These are phyloP conservation scores for Drosophila parabipectinata DNA, from an alignment of 1,140 invertebrate genomes.

Conservation along the genomic window DNA sequence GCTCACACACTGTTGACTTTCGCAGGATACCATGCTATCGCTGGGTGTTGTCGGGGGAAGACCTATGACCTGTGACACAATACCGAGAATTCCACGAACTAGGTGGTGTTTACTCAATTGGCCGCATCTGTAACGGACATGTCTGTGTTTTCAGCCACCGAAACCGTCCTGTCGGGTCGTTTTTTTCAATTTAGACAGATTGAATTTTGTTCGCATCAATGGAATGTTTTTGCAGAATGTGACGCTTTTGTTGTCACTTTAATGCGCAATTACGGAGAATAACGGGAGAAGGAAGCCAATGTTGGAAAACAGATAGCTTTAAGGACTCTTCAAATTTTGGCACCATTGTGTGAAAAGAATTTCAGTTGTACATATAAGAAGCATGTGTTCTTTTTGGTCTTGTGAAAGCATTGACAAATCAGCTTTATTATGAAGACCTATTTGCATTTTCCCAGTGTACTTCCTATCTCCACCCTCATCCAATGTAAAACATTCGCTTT, in stretches of 20 bases:
- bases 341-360: no score
- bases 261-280: conserved; percentile 30
- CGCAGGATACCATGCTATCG: background rate
- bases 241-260: conserved; percentile 46
- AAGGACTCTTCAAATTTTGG: background rate
- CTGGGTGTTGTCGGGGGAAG: background rate
- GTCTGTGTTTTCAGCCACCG: background rate
- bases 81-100: background rate
- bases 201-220: conserved; percentile 4
- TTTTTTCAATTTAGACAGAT: conserved; percentile 6
- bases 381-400: no score
- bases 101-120: conserved; percentile 1
- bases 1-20: background rate
- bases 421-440: conserved; percentile 4
- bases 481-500: background rate
- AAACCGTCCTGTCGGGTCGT: background rate
- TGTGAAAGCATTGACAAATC: background rate
- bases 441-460: background rate
- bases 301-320: conserved; percentile 5
- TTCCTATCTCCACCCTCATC: background rate
- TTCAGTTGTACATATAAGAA: no score
- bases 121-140: background rate
- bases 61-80: background rate
- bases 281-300: conserved; percentile 11
- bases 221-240: background rate